Evolutionary conservation across 2,888 invertebrate species (phyloP).

Genomic region (Agriopis aurantiaria): DNA sequence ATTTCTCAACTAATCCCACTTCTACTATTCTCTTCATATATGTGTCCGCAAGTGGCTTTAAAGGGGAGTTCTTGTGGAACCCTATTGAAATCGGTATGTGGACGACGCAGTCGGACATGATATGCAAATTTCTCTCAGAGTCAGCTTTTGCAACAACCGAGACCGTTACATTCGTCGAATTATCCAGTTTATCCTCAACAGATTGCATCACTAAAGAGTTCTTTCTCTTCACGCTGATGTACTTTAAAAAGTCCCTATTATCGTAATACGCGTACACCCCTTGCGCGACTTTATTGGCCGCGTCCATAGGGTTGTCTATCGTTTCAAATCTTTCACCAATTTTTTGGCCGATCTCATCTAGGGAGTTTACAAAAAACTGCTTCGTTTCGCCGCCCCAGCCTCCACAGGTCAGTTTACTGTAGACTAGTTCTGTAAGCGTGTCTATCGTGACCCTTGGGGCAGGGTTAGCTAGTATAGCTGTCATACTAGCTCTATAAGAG

Average conservation of each 20-base stretch:
- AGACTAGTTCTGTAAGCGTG: conserved; percentile 89
- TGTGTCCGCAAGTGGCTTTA: conserved; percentile 89
- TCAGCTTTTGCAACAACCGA: conserved; percentile 43
- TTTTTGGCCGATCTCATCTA: conserved; percentile 88
- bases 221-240: conserved; percentile 87
- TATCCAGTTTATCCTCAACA: conserved; percentile 52
- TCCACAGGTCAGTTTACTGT: conserved; percentile 88
- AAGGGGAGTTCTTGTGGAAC: conserved; percentile 92
- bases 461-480: conserved; percentile 93
- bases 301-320: conserved; percentile 87
- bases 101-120: conserved; percentile 93
- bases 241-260: conserved; percentile 90
- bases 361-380: conserved; percentile 89
- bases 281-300: conserved; percentile 89
- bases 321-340: conserved; percentile 89
- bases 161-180: conserved; percentile 57
- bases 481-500: conserved; percentile 94
- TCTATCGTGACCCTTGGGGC: conserved; percentile 93
- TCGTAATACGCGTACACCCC: conserved; percentile 93
- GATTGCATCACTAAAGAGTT: conserved; percentile 54
- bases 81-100: conserved; percentile 94
- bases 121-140: conserved; percentile 88
- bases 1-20: conserved; percentile 92
- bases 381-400: conserved; percentile 91
- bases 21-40: conserved; percentile 90